Conservation (phyloP, 1,140 invertebrate species). For the Sesamia nonagrioides region DNA sequence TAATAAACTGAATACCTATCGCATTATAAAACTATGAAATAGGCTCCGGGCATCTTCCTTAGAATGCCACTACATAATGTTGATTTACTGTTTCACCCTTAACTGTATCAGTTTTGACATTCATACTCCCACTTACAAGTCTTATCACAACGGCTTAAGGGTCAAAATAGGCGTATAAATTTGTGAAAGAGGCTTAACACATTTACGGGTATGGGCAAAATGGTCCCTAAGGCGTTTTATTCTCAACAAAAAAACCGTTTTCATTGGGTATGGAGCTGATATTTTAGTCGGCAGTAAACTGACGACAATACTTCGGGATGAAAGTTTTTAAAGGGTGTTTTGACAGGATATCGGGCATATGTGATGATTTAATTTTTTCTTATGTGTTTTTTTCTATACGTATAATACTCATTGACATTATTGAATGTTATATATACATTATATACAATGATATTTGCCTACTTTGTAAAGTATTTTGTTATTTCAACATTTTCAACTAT, state of each 20-base stretch:
- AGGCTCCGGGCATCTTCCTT: not conserved
- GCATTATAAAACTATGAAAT: no score
- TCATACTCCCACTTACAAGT: conserved; percentile 28
- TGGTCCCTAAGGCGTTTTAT: conserved; percentile 47
- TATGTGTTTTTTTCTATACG: no score
- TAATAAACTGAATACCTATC: no score
- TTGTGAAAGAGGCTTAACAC: conserved; percentile 51
- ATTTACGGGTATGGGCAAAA: conserved; percentile 44
- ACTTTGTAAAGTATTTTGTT: no score
- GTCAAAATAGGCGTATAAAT: conserved; percentile 55
- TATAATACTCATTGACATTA: not conserved
- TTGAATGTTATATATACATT: not conserved
- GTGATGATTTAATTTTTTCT: no score
- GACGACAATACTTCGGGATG: conserved; percentile 15
- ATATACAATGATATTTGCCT: no score
- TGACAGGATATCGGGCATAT: conserved; percentile 10
- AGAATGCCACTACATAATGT: no score
- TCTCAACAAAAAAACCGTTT: conserved; percentile 42
- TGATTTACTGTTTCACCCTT: not conserved
- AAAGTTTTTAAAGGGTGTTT: conserved; percentile 31
- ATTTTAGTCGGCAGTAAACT: conserved; percentile 30
- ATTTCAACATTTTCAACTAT: no score
- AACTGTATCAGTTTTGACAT: conserved; percentile 31
- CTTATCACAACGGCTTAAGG: conserved; percentile 57
- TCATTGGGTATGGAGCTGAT: conserved; percentile 39